Evolutionary conservation across 30 jellyfish, hydroid and myxozoan genomes (phyloP).

Genomic region (Cassiopea xamachana): DNA sequence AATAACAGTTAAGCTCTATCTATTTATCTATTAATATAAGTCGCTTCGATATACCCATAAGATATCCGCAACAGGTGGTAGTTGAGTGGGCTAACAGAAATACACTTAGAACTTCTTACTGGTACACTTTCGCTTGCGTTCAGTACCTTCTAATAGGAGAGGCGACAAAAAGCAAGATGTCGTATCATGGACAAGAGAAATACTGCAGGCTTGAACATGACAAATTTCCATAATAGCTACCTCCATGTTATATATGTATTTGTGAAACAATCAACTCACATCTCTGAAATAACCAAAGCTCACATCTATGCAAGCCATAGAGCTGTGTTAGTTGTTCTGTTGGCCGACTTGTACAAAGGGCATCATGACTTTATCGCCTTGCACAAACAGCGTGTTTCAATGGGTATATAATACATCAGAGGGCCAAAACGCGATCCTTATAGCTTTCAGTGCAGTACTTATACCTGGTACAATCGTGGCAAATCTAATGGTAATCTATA

Average conservation of each 20-base stretch:
- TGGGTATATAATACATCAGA: conserved; percentile 31
- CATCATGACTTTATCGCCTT: conserved; percentile 41
- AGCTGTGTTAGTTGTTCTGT: neutral
- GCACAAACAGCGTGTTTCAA: conserved; percentile 67
- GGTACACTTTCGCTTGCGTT: no score
- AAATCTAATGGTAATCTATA: conserved; percentile 26
- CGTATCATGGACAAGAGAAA: no score
- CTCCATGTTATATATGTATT: no score
- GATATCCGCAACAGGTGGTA: neutral
- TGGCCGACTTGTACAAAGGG: neutral
- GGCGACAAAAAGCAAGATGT: no score
- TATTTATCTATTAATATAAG: neutral
- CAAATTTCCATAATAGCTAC: no score
- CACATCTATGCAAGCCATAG: neutral
- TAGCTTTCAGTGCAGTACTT: conserved; percentile 22
- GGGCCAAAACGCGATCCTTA: conserved; percentile 12
- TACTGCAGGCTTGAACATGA: no score
- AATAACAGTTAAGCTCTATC: neutral
- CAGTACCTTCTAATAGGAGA: no score
- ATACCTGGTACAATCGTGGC: conserved; percentile 46
- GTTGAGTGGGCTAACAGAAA: neutral
- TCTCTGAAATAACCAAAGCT: neutral
- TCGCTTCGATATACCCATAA: neutral
- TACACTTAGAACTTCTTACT: neutral
- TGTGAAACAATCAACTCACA: no score